Percentiles rank a stretch among this genome's conserved stretches.
phyloP scores from a whole-genome alignment of 2,888 invertebrate genomes.

The Hyles lineata region DNA sequence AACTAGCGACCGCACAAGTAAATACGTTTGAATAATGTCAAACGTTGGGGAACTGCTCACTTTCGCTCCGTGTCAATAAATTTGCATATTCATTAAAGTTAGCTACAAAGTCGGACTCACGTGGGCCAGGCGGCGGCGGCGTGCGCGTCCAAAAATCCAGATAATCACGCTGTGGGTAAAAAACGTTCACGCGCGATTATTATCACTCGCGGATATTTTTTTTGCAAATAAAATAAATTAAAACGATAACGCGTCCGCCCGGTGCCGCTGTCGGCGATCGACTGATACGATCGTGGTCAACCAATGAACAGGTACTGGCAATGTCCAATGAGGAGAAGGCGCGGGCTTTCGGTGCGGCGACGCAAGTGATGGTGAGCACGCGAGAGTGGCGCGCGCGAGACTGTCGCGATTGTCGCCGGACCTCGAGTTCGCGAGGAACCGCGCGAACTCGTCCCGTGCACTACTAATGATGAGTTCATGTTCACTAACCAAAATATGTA shows the following conservation, averaged over 20 bases:
- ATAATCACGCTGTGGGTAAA: constrained; percentile 5
- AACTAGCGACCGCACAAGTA: constrained; percentile 13
- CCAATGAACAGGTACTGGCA: constrained; percentile 2
- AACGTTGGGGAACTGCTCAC: constrained; percentile 14
- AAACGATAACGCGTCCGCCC: background rate
- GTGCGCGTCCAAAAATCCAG: constrained; percentile 15
- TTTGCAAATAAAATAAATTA: background rate
- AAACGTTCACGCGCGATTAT: constrained; percentile 15
- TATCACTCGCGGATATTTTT: constrained; percentile 20
- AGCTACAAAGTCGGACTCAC: constrained; percentile 13
- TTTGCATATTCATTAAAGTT: constrained; percentile 21
- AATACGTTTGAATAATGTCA: constrained; percentile 22
- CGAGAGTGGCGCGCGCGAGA: background rate
- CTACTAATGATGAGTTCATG: background rate
- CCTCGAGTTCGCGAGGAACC: background rate
- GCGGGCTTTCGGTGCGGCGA: background rate
- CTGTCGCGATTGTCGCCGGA: background rate
- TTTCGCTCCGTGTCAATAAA: constrained; percentile 17
- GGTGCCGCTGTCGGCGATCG: constrained; percentile 17
- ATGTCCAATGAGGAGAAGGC: constrained; percentile 9
- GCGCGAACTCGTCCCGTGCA: background rate
- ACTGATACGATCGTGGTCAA: constrained; percentile 20
- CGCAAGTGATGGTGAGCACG: background rate
- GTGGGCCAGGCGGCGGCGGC: constrained; percentile 13
- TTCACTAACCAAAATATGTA: background rate